Base-by-base conservation (phyloP, 2,113 vertebrate species). In the Rhipidura dahli region DNA sequence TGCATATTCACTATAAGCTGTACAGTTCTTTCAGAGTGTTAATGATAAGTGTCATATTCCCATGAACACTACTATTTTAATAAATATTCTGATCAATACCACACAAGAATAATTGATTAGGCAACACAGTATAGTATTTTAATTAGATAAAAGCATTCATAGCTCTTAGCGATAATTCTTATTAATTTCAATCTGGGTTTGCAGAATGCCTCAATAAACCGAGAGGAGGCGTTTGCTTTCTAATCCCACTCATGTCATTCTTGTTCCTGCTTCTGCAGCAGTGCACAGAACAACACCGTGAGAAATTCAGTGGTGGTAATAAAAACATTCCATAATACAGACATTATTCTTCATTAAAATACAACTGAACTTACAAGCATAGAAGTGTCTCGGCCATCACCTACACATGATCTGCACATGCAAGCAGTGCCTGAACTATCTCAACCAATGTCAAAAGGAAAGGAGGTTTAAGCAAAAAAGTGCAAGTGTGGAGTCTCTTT, bases 281-380 rank as follows among this genome's bases (percentile, higher is more conserved):
- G 44, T 0, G 0, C 45, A 65, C 7, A 65, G 30, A 42, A 37
- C 24, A 40, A 2, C 10, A 83, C 23, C 20, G 80, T 1, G 2
- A 90, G 56, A 94, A 75, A 60, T 61, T 63, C 40, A 56, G 22
- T 2, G 42, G 11, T 44, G 31, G 22, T 15, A 71, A 40, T 31
- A 49, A 81, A 78, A 76, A 17, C 15, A n/a, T 7, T n/a, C n/a
- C 20, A 60, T 27, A 44, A 44, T 20, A 64, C 27, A 61, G 31
- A 49, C 33, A 45, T 5, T 56, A 33, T 35, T 72, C 66, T 49
- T 92, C 75, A 72, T 61, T 54, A 80, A 59, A 90, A 80, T 33
- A 71, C 60, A 80, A 91, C 44, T 18, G 33, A 80, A 68, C 24
- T 37, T 40, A 37, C 28, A 75, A 80, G 24, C 4, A 13, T 12